Conservation (phyloP, 2,113 vertebrate species). For the Stictonetta naevosa region DNA sequence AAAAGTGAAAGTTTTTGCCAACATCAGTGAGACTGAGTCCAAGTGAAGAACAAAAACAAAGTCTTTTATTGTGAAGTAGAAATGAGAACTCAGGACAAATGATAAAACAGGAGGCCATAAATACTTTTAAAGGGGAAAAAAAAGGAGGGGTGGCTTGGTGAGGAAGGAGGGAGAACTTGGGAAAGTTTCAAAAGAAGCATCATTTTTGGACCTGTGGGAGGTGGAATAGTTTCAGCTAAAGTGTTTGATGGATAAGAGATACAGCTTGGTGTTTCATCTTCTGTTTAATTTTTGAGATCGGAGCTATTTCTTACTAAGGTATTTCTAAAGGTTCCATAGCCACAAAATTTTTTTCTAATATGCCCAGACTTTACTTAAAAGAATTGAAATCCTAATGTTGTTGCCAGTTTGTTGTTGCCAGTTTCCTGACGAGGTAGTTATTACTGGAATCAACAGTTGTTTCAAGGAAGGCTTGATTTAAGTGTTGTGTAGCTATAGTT, state of each 20-base stretch:
- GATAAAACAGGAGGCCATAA: not conserved
- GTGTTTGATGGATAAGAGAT: not conserved
- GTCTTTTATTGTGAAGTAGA: not conserved
- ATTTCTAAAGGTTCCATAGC: not conserved
- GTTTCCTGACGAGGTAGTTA: not conserved
- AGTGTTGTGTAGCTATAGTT: not conserved
- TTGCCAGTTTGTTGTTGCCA: rapidly evolving
- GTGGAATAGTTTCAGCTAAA: not conserved
- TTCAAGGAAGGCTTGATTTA: slow-evolving; percentile 15
- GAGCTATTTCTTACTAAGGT: not conserved
- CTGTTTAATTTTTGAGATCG: not conserved
- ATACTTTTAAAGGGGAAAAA: not conserved
- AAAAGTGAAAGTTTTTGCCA: not conserved
- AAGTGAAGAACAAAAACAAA: not conserved
- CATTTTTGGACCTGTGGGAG: not conserved
- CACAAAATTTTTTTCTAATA: not conserved
- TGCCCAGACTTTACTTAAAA: not conserved
- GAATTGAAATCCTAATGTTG: not conserved
- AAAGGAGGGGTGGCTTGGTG: not conserved
- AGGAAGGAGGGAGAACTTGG: not conserved
- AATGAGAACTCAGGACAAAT: not conserved
- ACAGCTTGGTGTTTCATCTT: not conserved
- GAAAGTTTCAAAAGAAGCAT: not conserved
- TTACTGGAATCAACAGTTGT: not conserved
- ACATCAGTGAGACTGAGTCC: not conserved